Evolutionary conservation across 2,797 vertebrate species (phyloP).

Genomic region (Vireo griseus): DNA sequence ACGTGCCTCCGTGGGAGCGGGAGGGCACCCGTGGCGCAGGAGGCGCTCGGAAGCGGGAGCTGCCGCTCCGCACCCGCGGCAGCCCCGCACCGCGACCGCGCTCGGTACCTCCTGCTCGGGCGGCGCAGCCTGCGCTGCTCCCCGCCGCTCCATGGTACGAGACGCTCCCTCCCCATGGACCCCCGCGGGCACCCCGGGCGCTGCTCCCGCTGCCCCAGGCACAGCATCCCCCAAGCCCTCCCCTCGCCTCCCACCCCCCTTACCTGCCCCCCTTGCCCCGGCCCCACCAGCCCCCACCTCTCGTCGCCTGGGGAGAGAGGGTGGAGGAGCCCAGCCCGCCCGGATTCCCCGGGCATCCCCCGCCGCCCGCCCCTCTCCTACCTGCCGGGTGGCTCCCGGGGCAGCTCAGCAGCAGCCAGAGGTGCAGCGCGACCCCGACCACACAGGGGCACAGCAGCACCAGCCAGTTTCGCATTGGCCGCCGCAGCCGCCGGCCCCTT

Average conservation of each 20-base stretch:
- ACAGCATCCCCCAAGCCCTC: background rate
- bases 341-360: background rate
- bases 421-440: constrained; percentile 87
- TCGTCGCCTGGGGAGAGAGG: background rate
- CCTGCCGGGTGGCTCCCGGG: constrained; percentile 50
- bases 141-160: rapidly evolving
- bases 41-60: background rate
- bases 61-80: background rate
- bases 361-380: background rate
- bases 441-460: constrained; percentile 86
- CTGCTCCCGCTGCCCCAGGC: background rate
- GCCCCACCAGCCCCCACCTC: background rate
- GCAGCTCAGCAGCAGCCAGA: constrained; percentile 80
- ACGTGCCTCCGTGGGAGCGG: background rate
- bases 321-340: background rate
- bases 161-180: background rate
- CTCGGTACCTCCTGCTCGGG: rapidly evolving
- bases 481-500: constrained; percentile 74
- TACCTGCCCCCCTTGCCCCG: background rate
- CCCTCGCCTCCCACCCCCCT: background rate
- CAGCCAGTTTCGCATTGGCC: constrained; percentile 90
- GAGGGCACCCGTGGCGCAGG: background rate
- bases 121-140: background rate
- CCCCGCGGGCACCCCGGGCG: background rate
- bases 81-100: background rate